Evolutionary conservation across 2,113 vertebrate genomes (phyloP), one percentile per base, ranked within the genome.

Genomic region (Neotoma lepida): DNA sequence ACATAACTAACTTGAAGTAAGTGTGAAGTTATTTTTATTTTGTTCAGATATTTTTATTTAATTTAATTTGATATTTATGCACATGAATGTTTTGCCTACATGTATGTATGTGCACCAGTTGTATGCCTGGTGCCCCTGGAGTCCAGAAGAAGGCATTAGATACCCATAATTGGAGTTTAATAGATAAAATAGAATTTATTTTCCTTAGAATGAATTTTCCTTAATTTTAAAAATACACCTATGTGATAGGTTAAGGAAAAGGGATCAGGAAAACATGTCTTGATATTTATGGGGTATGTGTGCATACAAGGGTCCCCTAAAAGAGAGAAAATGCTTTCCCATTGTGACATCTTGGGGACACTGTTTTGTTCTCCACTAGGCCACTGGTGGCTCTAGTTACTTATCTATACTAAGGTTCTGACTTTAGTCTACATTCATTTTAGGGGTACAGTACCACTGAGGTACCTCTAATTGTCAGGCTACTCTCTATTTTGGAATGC

Each of bases 351-450:
- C 9, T 73, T 73, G 13, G 22, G 0, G 2, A 1, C 1, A 28
- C 0, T 30, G 86, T 90, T 92, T 88, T 93, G 30, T 44, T 82
- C 6, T 4, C 54, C 4, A 74, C 3, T 24, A 68, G 24, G 71
- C 7, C 63, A 63, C 54, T 44, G 18, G 39, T 46, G 61, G 61
- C 9, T 61, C 41, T 86, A 49, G 28, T 35, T 20, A 46, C 24
- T 35, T 28, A 64, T 13, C 41, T 30, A 44, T 6, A 10, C 26
- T 61, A 56, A n/a, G 15, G 9, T 44, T 10, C 15, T 12, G 4
- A 44, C 39, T 58, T 84, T 39, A 28, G n/a, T 64, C 68, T 91
- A 61, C 20, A 91, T 76, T 94, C 14, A 96, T 71, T 94, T 92
- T 39, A 56, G 30, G 30, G 18, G 15, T 13, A 63, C 14, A 15